Evolutionary conservation across 2,888 invertebrate species (phyloP).

Genomic region (Parnassius smintheus): DNA sequence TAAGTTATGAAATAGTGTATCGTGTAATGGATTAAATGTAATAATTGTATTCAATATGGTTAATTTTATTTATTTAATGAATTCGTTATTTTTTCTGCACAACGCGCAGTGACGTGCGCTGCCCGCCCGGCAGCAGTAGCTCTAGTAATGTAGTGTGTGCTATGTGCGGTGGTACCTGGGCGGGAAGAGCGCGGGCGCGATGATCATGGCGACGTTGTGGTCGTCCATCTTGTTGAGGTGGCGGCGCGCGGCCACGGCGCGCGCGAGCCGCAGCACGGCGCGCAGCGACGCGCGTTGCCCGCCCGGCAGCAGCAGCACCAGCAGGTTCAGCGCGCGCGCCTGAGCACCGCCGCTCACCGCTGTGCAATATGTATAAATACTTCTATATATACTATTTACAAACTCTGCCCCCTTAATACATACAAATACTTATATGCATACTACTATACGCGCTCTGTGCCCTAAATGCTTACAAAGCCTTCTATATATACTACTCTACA

Average conservation of each 20-base stretch:
- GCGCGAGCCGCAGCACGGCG: conserved; percentile 88
- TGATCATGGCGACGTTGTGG: conserved; percentile 96
- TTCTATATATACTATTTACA: too few species aligned
- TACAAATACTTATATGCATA: too few species aligned
- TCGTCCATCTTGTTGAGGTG: conserved; percentile 93
- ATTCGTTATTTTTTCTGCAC: conserved; percentile 67
- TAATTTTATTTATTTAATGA: too few species aligned
- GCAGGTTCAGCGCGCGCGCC: conserved; percentile 86
- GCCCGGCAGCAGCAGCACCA: conserved; percentile 90
- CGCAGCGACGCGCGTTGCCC: conserved; percentile 92
- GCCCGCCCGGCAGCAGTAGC: conserved; percentile 90
- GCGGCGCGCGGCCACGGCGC: conserved; percentile 85
- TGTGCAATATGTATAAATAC: conserved; percentile 36
- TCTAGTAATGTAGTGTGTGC: conserved; percentile 84
- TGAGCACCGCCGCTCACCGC: conserved; percentile 83
- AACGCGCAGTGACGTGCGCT: conserved; percentile 90
- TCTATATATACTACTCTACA: too few species aligned
- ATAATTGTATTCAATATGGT: too few species aligned
- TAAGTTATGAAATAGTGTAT: too few species aligned
- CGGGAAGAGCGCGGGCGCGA: conserved; percentile 95
- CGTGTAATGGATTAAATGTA: too few species aligned
- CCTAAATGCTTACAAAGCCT: too few species aligned
- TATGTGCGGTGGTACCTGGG: conserved; percentile 76
- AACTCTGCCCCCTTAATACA: too few species aligned
- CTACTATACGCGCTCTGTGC: too few species aligned